phyloP scores from a whole-genome alignment of 2,113 vertebrate species.

The Capra hircus region DNA sequence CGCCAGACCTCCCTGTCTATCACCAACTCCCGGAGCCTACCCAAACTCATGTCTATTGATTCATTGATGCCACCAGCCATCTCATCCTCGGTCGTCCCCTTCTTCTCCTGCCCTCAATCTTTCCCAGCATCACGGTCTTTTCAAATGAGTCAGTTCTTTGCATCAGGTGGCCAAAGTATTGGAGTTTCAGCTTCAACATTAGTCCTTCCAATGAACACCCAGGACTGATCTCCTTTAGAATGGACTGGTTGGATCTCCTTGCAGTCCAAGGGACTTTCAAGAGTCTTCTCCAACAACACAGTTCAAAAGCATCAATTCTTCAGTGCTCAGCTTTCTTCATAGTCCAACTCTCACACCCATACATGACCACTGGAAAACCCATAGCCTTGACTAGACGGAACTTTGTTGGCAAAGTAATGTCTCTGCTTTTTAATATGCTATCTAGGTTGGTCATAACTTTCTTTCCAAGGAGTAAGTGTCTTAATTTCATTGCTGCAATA shows the following conservation, averaged over 20 bases:
- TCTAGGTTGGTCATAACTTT: neutral
- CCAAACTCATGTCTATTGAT: neutral
- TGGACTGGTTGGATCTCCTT: neutral
- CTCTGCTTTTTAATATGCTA: neutral
- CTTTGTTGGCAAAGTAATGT: neutral
- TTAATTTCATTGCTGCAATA: neutral
- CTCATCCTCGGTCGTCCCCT: rapidly evolving
- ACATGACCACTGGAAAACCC: neutral
- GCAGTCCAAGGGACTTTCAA: neutral
- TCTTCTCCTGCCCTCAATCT: neutral
- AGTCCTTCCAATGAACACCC: neutral
- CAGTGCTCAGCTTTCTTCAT: rapidly evolving
- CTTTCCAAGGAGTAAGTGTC: neutral
- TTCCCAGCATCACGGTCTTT: neutral
- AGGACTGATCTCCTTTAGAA: neutral
- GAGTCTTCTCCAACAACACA: neutral
- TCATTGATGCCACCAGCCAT: neutral
- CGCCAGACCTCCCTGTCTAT: neutral
- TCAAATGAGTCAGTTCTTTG: rapidly evolving
- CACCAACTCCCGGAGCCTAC: neutral
- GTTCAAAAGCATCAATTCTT: neutral
- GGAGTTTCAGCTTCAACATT: neutral
- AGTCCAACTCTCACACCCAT: neutral
- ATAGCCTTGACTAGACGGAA: neutral
- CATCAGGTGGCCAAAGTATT: neutral